These are phyloP conservation scores for Platypus cylindrus DNA, from an alignment of 2,888 invertebrate species.

Conservation along the genomic window DNA sequence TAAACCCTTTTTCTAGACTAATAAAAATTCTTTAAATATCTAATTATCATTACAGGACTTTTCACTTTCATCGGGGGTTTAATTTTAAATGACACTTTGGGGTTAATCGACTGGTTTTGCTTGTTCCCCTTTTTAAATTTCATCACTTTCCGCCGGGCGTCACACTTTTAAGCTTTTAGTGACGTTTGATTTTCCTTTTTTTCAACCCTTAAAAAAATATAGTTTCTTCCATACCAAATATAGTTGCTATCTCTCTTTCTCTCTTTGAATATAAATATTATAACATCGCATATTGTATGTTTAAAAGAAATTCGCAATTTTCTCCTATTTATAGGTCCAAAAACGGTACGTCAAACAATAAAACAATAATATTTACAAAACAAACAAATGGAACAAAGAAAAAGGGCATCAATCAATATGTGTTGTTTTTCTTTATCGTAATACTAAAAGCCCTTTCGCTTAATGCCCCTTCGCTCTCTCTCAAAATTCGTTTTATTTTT, in stretches of 20 bases:
- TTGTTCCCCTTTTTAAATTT: slow-evolving; percentile 17
- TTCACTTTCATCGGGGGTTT: slow-evolving; percentile 25
- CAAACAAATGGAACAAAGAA: slow-evolving; percentile 12
- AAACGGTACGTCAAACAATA: too few species aligned
- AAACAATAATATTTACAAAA: slow-evolving; percentile 16
- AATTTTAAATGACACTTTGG: slow-evolving; percentile 21
- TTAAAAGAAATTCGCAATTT: too few species aligned
- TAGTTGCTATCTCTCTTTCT: too few species aligned
- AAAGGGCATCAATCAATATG: slow-evolving; percentile 15
- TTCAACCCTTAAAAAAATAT: too few species aligned
- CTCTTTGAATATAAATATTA: too few species aligned
- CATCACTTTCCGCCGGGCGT: slow-evolving; percentile 15
- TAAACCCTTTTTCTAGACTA: slow-evolving; percentile 16
- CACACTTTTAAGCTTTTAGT: slow-evolving; percentile 15
- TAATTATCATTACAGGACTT: slow-evolving; percentile 26
- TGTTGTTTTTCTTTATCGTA: slow-evolving; percentile 16
- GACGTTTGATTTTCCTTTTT: slow-evolving; percentile 10
- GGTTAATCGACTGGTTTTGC: slow-evolving; percentile 21
- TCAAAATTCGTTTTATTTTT: slow-evolving; percentile 7
- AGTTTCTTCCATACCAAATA: too few species aligned
- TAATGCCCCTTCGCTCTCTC: slow-evolving; percentile 9
- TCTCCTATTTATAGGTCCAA: too few species aligned
- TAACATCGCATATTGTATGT: too few species aligned
- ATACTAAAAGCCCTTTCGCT: slow-evolving; percentile 16
- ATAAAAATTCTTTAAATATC: slow-evolving; percentile 24